Conservation (phyloP, 2,888 invertebrate species). For the Chironomus riparius region DNA sequence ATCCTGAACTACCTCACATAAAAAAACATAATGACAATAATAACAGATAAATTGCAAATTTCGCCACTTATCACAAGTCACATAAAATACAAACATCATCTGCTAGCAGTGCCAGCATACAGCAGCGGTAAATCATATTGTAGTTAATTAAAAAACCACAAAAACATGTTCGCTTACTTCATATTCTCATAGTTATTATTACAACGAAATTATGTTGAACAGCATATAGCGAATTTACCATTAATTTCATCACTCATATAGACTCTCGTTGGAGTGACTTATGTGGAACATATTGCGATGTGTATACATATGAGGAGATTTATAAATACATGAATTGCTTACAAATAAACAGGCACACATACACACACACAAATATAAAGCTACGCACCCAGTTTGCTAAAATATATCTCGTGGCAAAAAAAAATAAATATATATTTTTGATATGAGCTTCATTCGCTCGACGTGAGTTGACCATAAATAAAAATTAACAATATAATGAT, state of each 20-base stretch:
- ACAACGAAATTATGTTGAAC: too few species aligned
- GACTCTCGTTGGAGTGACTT: neutral
- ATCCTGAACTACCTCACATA: too few species aligned
- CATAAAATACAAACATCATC: neutral
- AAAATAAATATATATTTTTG: neutral
- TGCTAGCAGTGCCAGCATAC: neutral
- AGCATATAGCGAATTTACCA: neutral
- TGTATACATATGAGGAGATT: neutral
- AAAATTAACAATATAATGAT: conserved; percentile 25
- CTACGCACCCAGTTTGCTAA: neutral
- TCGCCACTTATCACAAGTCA: too few species aligned
- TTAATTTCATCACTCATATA: neutral
- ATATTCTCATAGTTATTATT: neutral
- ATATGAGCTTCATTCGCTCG: neutral
- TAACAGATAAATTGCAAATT: too few species aligned
- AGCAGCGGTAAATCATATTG: neutral
- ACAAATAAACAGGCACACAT: too few species aligned
- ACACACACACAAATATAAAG: neutral
- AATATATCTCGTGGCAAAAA: neutral
- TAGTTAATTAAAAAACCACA: conserved; percentile 8
- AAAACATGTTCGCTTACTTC: neutral
- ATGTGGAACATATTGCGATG: neutral
- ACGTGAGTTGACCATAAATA: conserved; percentile 17
- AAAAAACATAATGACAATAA: too few species aligned
- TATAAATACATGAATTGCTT: too few species aligned